These are phyloP conservation scores for Eretmocerus hayati DNA, from an alignment of 2,888 invertebrate genomes.

Conservation along the genomic window DNA sequence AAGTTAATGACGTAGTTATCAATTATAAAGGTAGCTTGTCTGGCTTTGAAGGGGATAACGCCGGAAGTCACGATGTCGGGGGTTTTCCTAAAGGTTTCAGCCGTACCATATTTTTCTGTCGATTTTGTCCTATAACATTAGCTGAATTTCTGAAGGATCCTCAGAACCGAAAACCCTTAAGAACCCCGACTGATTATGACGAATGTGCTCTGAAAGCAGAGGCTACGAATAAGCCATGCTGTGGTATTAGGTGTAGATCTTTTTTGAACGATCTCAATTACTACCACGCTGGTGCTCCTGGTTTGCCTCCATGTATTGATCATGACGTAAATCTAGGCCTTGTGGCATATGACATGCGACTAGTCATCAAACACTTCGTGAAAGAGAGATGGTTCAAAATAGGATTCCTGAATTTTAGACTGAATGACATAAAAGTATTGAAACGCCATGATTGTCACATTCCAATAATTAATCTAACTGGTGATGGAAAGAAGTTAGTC, in stretches of 20 bases:
- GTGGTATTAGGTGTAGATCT: too few species aligned
- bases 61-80: slow-evolving; percentile 8
- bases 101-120: neutral
- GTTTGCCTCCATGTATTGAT: slow-evolving; percentile 3
- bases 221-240: too few species aligned
- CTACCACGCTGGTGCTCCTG: slow-evolving; percentile 7
- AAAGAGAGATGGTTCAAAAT: slow-evolving; percentile 1
- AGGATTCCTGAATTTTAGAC: neutral
- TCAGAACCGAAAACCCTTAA: neutral
- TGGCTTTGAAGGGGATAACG: slow-evolving; percentile 2
- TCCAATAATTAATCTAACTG: neutral
- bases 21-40: neutral
- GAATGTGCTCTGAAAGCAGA: neutral
- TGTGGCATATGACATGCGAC: neutral
- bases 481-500: neutral
- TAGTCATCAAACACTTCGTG: slow-evolving; percentile 2
- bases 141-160: neutral
- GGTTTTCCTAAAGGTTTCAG: slow-evolving; percentile 8
- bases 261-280: neutral
- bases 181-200: neutral
- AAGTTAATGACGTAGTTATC: neutral
- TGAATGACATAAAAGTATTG: slow-evolving; percentile 1
- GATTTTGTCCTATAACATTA: neutral
- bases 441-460: neutral
- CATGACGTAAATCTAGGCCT: slow-evolving; percentile 6